A percentile compares a stretch with the other conserved stretches of the same genome.
Conservation (phyloP, 1,140 invertebrate genomes). For the Hyphantria cunea region DNA sequence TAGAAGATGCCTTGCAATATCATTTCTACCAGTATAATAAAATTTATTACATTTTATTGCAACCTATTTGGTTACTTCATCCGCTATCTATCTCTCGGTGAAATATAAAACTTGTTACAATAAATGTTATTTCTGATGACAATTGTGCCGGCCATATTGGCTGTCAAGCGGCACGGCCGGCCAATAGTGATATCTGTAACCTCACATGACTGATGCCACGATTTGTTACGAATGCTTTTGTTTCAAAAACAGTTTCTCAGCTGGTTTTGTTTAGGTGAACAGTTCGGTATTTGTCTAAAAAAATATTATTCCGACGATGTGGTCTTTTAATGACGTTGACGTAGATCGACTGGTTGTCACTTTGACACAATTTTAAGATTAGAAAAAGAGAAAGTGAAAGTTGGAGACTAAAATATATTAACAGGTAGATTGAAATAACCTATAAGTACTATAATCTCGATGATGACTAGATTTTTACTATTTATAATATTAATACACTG, state of each 20-base stretch:
- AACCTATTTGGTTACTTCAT: background rate
- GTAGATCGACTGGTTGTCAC: too few species aligned
- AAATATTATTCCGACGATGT: too few species aligned
- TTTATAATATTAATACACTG: too few species aligned
- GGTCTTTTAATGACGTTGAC: too few species aligned
- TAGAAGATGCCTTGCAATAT: background rate
- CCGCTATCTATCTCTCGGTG: background rate
- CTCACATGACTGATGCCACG: constrained; percentile 11
- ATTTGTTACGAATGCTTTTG: constrained; percentile 18
- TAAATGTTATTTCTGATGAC: constrained; percentile 22
- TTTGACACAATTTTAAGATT: too few species aligned
- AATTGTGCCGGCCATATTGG: constrained; percentile 4
- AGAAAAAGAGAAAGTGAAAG: too few species aligned
- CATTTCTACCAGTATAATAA: background rate
- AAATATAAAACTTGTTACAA: constrained; percentile 1
- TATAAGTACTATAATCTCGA: too few species aligned
- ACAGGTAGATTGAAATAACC: too few species aligned
- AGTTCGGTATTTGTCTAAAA: too few species aligned
- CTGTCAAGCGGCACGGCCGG: background rate
- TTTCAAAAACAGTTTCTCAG: background rate
- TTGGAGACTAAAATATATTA: too few species aligned
- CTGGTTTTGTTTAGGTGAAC: background rate
- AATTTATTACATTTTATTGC: background rate
- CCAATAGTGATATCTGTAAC: constrained; percentile 17
- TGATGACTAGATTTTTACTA: too few species aligned